Conservation (phyloP, 2,113 vertebrate species). For the Centrocercus urophasianus region DNA sequence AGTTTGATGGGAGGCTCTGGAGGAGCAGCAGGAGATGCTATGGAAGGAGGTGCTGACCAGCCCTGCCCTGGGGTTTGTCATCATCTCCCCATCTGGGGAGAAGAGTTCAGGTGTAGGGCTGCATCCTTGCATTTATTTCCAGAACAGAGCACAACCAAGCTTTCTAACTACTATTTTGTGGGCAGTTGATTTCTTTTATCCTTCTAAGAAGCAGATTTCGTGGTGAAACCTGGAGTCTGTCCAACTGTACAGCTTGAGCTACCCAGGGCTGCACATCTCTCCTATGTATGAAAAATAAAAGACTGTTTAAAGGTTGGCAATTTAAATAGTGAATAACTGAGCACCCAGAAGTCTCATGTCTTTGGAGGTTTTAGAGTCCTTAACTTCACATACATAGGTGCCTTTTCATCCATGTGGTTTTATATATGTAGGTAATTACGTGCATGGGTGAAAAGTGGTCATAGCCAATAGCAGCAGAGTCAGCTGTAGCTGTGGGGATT, state of each 20-base stretch:
- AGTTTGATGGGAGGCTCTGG: background rate
- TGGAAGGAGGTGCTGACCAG: background rate
- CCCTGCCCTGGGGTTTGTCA: accelerated
- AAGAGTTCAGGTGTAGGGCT: accelerated
- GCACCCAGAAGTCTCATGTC: background rate
- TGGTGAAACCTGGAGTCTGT: background rate
- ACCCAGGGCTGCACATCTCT: background rate
- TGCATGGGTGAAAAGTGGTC: background rate
- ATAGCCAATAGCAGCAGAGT: background rate
- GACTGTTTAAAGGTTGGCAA: background rate
- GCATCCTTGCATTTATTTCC: accelerated
- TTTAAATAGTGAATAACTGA: background rate
- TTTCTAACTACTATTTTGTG: background rate
- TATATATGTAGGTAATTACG: background rate
- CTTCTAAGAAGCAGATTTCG: background rate
- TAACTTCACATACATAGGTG: background rate
- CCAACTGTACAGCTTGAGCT: background rate
- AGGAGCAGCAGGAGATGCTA: background rate
- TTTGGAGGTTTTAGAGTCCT: background rate
- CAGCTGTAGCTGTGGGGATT: background rate
- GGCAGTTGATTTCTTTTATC: background rate
- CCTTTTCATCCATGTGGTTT: background rate
- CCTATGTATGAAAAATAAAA: background rate
- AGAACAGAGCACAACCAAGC: background rate
- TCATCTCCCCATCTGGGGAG: no score